Conservation (phyloP, 1,140 invertebrate genomes). For the Cyclargus thomasi region DNA sequence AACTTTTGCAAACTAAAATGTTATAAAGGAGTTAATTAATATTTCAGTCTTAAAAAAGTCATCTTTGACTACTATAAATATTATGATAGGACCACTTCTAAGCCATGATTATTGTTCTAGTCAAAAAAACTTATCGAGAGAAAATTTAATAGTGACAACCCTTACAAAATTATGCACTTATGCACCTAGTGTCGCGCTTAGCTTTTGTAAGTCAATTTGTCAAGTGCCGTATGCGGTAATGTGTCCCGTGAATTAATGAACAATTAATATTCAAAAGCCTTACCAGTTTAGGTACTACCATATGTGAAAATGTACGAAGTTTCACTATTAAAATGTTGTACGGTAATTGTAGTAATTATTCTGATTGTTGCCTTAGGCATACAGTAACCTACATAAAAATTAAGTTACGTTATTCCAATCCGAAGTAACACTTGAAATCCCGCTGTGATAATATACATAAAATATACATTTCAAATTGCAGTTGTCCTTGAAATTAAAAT, state of each 20-base stretch:
- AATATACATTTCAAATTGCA: not conserved
- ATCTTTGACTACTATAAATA: too few species aligned
- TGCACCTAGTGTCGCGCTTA: not conserved
- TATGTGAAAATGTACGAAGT: not conserved
- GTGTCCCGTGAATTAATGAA: not conserved
- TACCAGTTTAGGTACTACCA: conserved; percentile 2
- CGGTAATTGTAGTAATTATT: not conserved
- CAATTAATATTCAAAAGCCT: not conserved
- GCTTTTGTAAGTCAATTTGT: conserved; percentile 14
- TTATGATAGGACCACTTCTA: too few species aligned
- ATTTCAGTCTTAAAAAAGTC: too few species aligned
- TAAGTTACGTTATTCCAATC: not conserved
- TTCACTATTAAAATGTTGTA: not conserved
- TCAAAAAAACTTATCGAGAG: too few species aligned
- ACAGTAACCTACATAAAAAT: not conserved
- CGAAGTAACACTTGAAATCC: not conserved
- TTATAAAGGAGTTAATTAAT: too few species aligned
- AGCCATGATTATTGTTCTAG: not conserved
- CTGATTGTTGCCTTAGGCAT: not conserved
- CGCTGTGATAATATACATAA: not conserved
- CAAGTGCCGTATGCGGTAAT: not conserved
- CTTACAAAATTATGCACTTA: not conserved
- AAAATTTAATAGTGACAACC: not conserved
- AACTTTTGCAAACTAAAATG: too few species aligned
- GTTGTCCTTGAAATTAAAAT: too few species aligned